Evolutionary conservation across 2,113 vertebrate genomes (phyloP).

Genomic region (Heterocephalus glaber): DNA sequence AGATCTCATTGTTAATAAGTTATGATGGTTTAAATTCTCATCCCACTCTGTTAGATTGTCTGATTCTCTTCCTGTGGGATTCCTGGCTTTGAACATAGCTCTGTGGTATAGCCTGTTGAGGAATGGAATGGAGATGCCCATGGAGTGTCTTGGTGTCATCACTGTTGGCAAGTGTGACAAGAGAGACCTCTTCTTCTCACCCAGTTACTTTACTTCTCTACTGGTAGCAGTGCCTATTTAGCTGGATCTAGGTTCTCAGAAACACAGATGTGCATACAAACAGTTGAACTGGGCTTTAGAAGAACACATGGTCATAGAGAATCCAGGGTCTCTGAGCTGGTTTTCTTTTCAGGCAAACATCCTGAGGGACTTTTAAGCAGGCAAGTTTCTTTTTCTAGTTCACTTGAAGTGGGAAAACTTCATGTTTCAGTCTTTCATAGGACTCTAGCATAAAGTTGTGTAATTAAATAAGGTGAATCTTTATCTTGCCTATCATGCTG

Average conservation of each 20-base stretch:
- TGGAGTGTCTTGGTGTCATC: slow-evolving; percentile 42
- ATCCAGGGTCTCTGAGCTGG: slow-evolving; percentile 72
- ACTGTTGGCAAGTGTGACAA: background rate
- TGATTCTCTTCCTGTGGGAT: slow-evolving; percentile 64
- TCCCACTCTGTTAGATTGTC: slow-evolving; percentile 66
- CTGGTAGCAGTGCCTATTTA: slow-evolving; percentile 66
- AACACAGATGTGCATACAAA: slow-evolving; percentile 39
- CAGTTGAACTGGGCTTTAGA: slow-evolving; percentile 24
- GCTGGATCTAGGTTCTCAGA: slow-evolving; percentile 68
- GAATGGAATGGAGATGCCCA: slow-evolving; percentile 54
- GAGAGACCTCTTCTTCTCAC: slow-evolving; percentile 58
- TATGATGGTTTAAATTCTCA: slow-evolving; percentile 73
- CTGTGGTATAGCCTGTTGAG: slow-evolving; percentile 70
- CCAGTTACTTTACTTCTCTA: slow-evolving; percentile 69
- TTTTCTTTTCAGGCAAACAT: slow-evolving; percentile 69
- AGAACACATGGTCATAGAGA: slow-evolving; percentile 31
- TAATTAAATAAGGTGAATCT: slow-evolving; percentile 69
- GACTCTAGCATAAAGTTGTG: slow-evolving; percentile 64
- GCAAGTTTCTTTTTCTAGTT: slow-evolving; percentile 62
- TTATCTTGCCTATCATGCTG: slow-evolving; percentile 59
- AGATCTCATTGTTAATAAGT: slow-evolving; percentile 75
- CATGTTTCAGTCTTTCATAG: slow-evolving; percentile 59
- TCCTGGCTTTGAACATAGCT: slow-evolving; percentile 52
- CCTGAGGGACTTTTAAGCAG: slow-evolving; percentile 75
- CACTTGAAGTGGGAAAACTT: slow-evolving; percentile 69